Evolutionary conservation across 2,797 vertebrate genomes (phyloP), one percentile per base, ranked within the genome.

Genomic region (Platyrinchus mystaceus): DNA sequence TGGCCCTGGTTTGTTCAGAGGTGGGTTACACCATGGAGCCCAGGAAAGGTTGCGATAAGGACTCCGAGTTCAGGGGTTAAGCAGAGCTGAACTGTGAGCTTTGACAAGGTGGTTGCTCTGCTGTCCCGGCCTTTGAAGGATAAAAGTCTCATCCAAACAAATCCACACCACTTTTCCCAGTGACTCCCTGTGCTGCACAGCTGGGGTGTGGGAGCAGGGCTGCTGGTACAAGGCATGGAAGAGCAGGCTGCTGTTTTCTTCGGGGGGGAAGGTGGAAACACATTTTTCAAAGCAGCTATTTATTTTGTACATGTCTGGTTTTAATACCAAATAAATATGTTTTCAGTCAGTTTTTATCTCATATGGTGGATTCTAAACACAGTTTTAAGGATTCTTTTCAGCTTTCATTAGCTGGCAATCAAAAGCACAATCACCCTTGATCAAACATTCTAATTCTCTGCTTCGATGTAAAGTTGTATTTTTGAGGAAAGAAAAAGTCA

Each of bases 101-200:
- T 93, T 96, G 70, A 37, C 76, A 70, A 78, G 84, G 43, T 16
- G 10, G 39, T 73, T 0, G 2, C 76, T 82, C 84, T 53, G 62
- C 95, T 93, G 59, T 91, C 50, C 78, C 8, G 55, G 90, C 93
- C 95, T 97, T 96, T 79, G 89, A 96, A 87, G 94, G 97, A 97
- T 97, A 95, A 97, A 97, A 97, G 90, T 97, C 96, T 89, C 86
- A 93, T 59, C 94, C 91, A 88, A 94, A 95, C 73, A 97, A 97
- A 97, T 97, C 96, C 97, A 77, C 17, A 68, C 77, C 80, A 92
- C 96, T 96, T 97, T 97, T 94, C 93, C 92, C 93, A 91, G 92
- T 46, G 59, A 6, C 80, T 96, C 34, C 4, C 63, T 83, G 93
- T 95, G 92, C 87, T 62, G 94, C 79, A 27, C 37, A 27, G 80